phyloP scores from a whole-genome alignment of 2,888 invertebrate genomes.

The Brachylomia viminalis region DNA sequence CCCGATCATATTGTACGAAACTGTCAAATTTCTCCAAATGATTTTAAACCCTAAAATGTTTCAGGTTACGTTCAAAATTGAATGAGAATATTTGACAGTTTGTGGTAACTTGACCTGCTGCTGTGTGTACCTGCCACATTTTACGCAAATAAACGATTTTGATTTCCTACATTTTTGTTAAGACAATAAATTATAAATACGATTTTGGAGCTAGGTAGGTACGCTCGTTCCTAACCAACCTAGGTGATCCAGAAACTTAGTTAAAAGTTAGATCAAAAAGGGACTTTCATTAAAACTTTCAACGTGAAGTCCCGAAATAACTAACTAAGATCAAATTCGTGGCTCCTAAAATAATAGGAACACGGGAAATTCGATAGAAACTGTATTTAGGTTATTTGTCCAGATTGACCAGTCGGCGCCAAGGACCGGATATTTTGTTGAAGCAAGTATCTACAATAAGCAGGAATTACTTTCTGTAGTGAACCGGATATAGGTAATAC shows the following conservation, averaged over 20 bases:
- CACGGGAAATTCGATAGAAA: constrained; percentile 23
- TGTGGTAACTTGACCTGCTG: too few species aligned
- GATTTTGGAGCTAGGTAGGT: not conserved
- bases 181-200: not conserved
- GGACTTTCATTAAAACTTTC: not conserved
- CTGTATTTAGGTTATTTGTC: constrained; percentile 10
- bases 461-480: constrained; percentile 45
- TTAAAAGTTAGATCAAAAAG: constrained; percentile 27
- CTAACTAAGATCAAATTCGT: constrained; percentile 15
- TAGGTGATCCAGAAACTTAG: constrained; percentile 6
- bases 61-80: too few species aligned
- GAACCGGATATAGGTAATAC: constrained; percentile 28
- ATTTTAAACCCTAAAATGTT: too few species aligned
- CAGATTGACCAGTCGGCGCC: constrained; percentile 33
- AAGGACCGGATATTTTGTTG: constrained; percentile 32
- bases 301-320: constrained; percentile 8
- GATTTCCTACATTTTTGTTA: not conserved
- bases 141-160: not conserved
- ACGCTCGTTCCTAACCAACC: not conserved
- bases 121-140: too few species aligned
- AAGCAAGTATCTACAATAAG: constrained; percentile 32
- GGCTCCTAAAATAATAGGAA: constrained; percentile 15
- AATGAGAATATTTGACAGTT: too few species aligned
- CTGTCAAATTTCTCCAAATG: too few species aligned
- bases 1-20: too few species aligned